These are phyloP conservation scores for Potamarius usumacintae DNA, from an alignment of 2,113 vertebrate genomes.

Conservation along the genomic window DNA sequence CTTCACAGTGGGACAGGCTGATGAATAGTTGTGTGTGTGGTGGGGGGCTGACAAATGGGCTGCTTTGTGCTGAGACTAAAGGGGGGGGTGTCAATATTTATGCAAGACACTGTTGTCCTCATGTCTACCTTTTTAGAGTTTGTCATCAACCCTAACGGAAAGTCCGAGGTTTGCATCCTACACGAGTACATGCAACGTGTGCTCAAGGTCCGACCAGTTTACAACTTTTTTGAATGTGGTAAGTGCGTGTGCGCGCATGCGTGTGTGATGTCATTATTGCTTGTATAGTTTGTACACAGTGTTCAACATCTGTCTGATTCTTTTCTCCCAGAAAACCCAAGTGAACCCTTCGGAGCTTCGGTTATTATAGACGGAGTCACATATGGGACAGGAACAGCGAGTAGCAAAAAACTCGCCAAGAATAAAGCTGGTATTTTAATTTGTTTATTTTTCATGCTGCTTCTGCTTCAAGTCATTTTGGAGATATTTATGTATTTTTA, in stretches of 20 bases:
- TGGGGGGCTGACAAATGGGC: not conserved
- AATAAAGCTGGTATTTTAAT: conserved; percentile 94
- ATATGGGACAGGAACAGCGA: conserved; percentile 97
- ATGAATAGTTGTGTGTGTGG: not conserved
- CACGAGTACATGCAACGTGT: conserved; percentile 99
- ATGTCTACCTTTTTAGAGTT: conserved; percentile 79
- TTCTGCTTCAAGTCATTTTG: not conserved
- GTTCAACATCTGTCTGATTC: not conserved
- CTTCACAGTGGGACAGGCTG: not conserved
- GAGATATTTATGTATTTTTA: too few species aligned
- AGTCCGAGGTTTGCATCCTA: conserved; percentile 98
- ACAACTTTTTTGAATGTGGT: conserved; percentile 99
- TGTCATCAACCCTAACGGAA: conserved; percentile 98
- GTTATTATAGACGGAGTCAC: conserved; percentile 99
- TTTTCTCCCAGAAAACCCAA: conserved; percentile 89
- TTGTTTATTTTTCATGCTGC: not conserved
- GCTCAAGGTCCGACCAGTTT: conserved; percentile 98
- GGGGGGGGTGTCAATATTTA: not conserved
- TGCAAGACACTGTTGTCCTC: not conserved
- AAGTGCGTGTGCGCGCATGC: conserved; percentile 68
- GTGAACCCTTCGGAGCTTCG: conserved; percentile 98
- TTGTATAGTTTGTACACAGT: not conserved
- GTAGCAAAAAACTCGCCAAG: conserved; percentile 99
- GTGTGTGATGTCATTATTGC: not conserved
- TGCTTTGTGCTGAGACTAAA: too few species aligned